These are phyloP conservation scores for Pedicia rivosa DNA, from an alignment of 2,888 invertebrate species.

Conservation along the genomic window DNA sequence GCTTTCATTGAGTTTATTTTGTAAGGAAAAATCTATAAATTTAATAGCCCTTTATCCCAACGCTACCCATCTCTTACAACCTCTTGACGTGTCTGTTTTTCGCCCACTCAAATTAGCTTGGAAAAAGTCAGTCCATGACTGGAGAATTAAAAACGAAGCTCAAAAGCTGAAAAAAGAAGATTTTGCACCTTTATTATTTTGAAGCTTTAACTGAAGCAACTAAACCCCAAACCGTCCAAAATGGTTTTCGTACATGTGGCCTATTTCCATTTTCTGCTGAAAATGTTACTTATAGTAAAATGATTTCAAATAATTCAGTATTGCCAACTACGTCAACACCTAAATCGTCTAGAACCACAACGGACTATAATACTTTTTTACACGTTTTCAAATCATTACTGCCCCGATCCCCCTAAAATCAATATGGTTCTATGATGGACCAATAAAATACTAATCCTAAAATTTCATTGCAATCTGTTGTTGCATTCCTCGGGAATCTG, in stretches of 20 bases:
- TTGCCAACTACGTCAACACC: background rate
- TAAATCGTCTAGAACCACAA: too few species aligned
- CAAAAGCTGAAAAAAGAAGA: background rate
- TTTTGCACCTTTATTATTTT: background rate
- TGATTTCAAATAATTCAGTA: background rate
- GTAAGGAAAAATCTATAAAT: constrained; percentile 22
- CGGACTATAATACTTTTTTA: too few species aligned
- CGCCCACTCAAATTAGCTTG: constrained; percentile 19
- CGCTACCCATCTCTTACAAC: constrained; percentile 25
- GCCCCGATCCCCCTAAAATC: too few species aligned
- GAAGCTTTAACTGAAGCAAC: background rate
- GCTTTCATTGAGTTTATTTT: constrained; percentile 23
- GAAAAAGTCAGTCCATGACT: constrained; percentile 17
- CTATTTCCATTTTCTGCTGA: constrained; percentile 12
- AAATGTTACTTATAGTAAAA: background rate
- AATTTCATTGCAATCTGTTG: too few species aligned
- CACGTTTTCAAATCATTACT: too few species aligned
- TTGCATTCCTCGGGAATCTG: too few species aligned
- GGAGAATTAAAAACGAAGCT: constrained; percentile 14
- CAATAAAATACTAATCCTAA: too few species aligned
- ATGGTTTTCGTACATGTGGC: constrained; percentile 18
- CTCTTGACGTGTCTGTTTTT: constrained; percentile 24
- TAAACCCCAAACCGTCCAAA: background rate
- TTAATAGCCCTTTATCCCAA: constrained; percentile 22
- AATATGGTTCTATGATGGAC: too few species aligned